Conservation (phyloP, 2,113 vertebrate genomes). For the Hiodon alosoides region DNA sequence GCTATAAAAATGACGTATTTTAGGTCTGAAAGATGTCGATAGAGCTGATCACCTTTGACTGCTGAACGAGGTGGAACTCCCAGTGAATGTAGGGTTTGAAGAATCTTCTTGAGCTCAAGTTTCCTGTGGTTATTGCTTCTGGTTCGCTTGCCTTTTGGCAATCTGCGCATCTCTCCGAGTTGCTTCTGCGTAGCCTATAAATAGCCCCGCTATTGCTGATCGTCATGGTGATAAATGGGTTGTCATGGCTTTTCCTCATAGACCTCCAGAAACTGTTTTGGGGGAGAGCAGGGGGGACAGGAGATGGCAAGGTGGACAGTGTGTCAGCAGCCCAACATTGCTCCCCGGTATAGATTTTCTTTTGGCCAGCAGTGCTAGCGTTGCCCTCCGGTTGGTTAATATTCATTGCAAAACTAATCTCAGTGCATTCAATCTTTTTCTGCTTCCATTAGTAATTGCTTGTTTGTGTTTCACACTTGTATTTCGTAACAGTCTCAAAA, state of each 20-base stretch:
- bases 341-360: not conserved
- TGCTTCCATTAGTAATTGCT: no score
- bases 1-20: no score
- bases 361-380: not conserved
- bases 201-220: conserved; percentile 14
- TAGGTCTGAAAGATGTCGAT: no score
- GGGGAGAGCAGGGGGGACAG: not conserved
- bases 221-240: conserved; percentile 24
- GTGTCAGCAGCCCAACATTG: not conserved
- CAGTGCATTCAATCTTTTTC: not conserved
- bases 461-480: no score
- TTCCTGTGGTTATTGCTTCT: not conserved
- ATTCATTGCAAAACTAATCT: not conserved
- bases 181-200: conserved; percentile 4
- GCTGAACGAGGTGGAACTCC: not conserved
- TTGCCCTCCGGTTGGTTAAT: not conserved
- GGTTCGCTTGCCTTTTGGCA: not conserved
- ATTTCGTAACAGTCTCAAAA: no score
- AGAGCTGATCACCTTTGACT: not conserved
- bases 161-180: not conserved
- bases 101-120: not conserved
- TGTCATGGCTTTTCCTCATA: conserved; percentile 7
- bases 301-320: not conserved
- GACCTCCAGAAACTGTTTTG: not conserved
- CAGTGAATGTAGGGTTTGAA: not conserved